Evolutionary conservation across 2,113 vertebrate species (phyloP).

Genomic region (Lepidothrix coronata): DNA sequence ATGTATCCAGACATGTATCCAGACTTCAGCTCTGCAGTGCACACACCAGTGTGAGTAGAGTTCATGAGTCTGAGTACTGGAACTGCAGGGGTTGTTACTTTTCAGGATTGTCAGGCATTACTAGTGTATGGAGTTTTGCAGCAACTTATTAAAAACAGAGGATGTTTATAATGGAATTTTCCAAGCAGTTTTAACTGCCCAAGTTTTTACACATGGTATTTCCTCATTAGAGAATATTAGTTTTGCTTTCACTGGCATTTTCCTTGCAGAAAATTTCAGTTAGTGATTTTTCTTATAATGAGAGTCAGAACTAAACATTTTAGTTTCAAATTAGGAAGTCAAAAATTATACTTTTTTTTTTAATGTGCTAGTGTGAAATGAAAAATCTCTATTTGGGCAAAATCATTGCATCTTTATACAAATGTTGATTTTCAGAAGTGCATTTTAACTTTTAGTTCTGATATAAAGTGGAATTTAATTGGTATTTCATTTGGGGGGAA

Average conservation of each 20-base stretch:
- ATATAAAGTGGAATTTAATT: background rate
- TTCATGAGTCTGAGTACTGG: background rate
- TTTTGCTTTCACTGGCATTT: background rate
- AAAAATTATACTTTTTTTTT: background rate
- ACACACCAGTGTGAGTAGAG: rapidly evolving
- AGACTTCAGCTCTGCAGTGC: background rate
- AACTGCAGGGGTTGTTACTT: background rate
- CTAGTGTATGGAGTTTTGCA: background rate
- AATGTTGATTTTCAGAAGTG: background rate
- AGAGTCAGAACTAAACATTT: background rate
- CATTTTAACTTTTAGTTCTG: background rate
- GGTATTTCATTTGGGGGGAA: background rate
- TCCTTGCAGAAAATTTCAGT: background rate
- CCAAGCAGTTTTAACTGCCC: background rate
- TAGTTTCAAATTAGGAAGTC: background rate
- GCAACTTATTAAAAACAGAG: background rate
- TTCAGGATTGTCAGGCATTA: background rate
- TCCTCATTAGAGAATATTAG: background rate
- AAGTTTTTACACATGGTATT: background rate
- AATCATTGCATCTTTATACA: background rate
- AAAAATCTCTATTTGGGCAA: background rate
- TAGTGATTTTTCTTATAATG: background rate
- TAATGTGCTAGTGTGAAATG: background rate
- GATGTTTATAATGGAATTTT: background rate
- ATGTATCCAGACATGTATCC: background rate